phyloP scores from a whole-genome alignment of 2,888 invertebrate genomes.

The Galerucella calmariensis region DNA sequence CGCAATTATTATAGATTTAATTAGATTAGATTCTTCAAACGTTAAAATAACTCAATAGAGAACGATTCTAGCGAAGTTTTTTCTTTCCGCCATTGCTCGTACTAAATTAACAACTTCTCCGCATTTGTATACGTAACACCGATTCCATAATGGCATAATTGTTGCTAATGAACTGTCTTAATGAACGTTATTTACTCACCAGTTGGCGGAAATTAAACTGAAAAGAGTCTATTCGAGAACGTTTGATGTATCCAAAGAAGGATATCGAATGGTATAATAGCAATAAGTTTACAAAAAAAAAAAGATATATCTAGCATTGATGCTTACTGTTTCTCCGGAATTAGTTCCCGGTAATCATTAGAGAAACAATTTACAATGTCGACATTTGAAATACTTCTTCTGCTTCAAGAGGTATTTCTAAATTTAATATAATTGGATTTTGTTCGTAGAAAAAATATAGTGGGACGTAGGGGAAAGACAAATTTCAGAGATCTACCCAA shows the following conservation, averaged over 20 bases:
- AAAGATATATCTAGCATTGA: background rate
- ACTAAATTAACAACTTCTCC: background rate
- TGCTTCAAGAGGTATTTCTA: too few relatives aligned
- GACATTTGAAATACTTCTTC: too few relatives aligned
- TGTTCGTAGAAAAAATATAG: too few relatives aligned
- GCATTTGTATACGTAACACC: constrained; percentile 18
- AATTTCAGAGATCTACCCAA: too few relatives aligned
- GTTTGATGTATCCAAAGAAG: background rate
- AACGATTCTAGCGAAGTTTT: too few relatives aligned
- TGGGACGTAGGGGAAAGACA: too few relatives aligned
- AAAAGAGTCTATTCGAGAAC: constrained; percentile 12
- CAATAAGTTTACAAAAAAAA: background rate
- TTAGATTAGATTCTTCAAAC: too few relatives aligned
- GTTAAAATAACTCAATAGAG: too few relatives aligned
- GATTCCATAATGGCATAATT: constrained; percentile 37
- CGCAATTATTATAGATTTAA: background rate
- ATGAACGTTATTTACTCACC: constrained; percentile 35
- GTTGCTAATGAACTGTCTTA: constrained; percentile 40
- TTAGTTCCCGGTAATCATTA: background rate
- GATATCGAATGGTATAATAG: background rate
- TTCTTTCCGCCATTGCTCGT: background rate
- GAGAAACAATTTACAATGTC: background rate
- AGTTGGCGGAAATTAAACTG: constrained; percentile 38
- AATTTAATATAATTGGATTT: too few relatives aligned
- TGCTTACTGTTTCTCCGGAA: background rate